Percentiles rank a stretch among this genome's conserved stretches.
Conservation (phyloP, 1,140 invertebrate species). For the Micrasema minimum region DNA sequence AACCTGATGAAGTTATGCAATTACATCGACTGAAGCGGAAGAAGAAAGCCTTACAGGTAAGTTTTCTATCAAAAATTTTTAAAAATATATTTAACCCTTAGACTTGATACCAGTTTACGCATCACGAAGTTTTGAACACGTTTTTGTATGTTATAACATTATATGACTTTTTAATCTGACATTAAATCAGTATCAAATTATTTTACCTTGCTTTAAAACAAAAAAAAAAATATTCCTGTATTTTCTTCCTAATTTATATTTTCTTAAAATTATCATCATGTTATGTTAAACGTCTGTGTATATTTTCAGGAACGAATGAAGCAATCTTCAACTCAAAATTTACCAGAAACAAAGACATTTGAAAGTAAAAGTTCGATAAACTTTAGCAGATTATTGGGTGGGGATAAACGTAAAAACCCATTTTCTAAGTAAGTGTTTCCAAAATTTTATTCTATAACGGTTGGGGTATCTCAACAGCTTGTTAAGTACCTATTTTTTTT, state of each 20-base stretch:
- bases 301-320: constrained; percentile 63
- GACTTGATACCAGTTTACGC: too few relatives aligned
- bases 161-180: too few relatives aligned
- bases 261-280: too few relatives aligned
- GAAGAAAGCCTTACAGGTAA: constrained; percentile 76
- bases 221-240: too few relatives aligned
- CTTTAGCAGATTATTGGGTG: constrained; percentile 62
- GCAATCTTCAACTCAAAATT: constrained; percentile 57
- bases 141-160: too few relatives aligned
- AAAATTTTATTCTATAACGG: neutral
- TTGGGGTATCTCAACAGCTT: too few relatives aligned
- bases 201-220: too few relatives aligned
- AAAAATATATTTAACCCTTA: too few relatives aligned
- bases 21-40: constrained; percentile 74
- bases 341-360: constrained; percentile 53
- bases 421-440: constrained; percentile 71
- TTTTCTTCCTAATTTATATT: too few relatives aligned
- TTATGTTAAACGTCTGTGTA: too few relatives aligned
- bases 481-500: neutral
- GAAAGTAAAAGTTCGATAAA: constrained; percentile 57
- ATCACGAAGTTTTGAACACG: too few relatives aligned
- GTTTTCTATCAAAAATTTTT: neutral
- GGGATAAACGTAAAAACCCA: constrained; percentile 80
- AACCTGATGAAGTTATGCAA: constrained; percentile 72
- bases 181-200: too few relatives aligned